A percentile compares a stretch with the other conserved stretches of the same genome.
These are phyloP conservation scores for Meloidogyne exigua DNA, from an alignment of 1,140 invertebrate species.

Conservation along the genomic window DNA sequence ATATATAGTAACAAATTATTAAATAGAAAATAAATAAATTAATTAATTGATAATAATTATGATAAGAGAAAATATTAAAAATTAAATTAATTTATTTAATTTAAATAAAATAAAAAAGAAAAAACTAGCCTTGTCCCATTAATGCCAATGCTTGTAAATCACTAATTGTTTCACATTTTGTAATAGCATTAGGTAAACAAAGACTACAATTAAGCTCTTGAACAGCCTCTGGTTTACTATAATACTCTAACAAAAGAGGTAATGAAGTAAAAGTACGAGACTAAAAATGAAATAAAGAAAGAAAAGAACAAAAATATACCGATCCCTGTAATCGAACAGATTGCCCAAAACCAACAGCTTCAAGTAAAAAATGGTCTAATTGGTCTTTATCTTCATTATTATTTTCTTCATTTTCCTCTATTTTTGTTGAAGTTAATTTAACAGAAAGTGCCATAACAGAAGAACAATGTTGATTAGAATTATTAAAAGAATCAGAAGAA, in stretches of 20 bases:
- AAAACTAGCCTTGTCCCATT: slow-evolving; percentile 75
- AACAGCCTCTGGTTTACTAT: slow-evolving; percentile 79
- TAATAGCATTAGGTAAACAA: slow-evolving; percentile 72
- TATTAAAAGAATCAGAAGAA: not conserved
- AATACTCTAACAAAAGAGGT: slow-evolving; percentile 84
- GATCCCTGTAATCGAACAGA: slow-evolving; percentile 84
- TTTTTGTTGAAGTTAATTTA: slow-evolving; percentile 72
- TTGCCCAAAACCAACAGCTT: slow-evolving; percentile 72
- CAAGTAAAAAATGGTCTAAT: slow-evolving; percentile 91
- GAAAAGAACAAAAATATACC: slow-evolving; percentile 50
- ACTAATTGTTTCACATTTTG: slow-evolving; percentile 79
- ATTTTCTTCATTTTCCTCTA: slow-evolving; percentile 73
- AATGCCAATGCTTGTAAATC: slow-evolving; percentile 84
- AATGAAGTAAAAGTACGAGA: slow-evolving; percentile 69
- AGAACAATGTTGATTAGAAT: slow-evolving; percentile 67
- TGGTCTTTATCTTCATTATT: not conserved
- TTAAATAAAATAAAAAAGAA: not conserved
- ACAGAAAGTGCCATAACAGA: slow-evolving; percentile 84
- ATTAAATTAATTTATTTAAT: not conserved
- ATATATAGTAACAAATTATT: too few species aligned
- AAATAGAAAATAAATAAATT: too few species aligned
- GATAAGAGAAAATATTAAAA: too few species aligned
- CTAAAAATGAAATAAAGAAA: not conserved
- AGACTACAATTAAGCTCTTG: slow-evolving; percentile 89
- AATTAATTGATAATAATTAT: too few species aligned